phyloP scores from a whole-genome alignment of 2,888 invertebrate species.

The Lithophane leautieri region DNA sequence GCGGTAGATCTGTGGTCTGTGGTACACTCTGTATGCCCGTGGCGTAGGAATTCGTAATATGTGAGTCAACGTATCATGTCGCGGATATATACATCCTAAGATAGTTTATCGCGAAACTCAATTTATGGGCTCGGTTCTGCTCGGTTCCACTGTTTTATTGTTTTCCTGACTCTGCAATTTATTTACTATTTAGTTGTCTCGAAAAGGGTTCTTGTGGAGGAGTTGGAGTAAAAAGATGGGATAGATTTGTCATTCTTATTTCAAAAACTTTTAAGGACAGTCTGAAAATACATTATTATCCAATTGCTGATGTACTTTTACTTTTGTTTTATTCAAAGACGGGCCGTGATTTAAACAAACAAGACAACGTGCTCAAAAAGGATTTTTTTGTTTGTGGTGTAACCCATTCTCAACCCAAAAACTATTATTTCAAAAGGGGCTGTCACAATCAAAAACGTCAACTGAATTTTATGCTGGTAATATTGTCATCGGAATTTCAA shows the following conservation, averaged over 20 bases:
- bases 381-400: too few relatives aligned
- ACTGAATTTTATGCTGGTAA: too few relatives aligned
- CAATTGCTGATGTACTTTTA: neutral
- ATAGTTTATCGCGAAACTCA: slow-evolving; percentile 62
- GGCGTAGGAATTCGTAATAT: slow-evolving; percentile 60
- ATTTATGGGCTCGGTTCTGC: slow-evolving; percentile 44
- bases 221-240: slow-evolving; percentile 16
- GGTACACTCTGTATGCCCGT: slow-evolving; percentile 51
- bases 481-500: neutral
- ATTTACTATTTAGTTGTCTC: slow-evolving; percentile 26
- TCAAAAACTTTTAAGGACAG: neutral
- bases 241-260: neutral
- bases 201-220: slow-evolving; percentile 4
- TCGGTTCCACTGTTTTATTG: slow-evolving; percentile 56
- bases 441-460: neutral
- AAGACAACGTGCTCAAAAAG: neutral
- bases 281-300: slow-evolving; percentile 3
- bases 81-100: slow-evolving; percentile 49
- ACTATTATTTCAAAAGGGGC: neutral
- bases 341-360: slow-evolving; percentile 1
- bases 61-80: slow-evolving; percentile 65
- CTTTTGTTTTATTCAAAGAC: neutral
- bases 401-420: neutral
- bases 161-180: slow-evolving; percentile 45
- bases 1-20: slow-evolving; percentile 47